Evolutionary conservation across 2,113 vertebrate species (phyloP), one percentile per base, ranked within the genome.

Genomic region (Zapus hudsonius): DNA sequence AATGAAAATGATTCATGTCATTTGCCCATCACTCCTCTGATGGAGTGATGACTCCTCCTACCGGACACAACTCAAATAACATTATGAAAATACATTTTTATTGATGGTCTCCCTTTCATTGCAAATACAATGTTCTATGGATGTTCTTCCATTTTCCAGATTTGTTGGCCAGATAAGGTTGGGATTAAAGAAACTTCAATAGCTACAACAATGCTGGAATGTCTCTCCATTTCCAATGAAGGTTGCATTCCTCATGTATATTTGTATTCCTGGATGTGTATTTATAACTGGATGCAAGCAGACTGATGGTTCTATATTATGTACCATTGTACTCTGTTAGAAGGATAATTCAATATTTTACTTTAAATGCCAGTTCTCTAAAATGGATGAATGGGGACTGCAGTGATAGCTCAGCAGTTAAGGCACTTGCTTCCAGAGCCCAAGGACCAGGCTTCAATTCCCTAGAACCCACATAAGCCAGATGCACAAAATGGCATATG

Each of bases 91-190:
- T 63, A 0, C 89, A 29, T 31, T 42, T 10, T 75, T 86, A 57
- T 57, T 75, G 29, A 31, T 20, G 3, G 4, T 36, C 27, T 22
- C 4, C 0, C 2, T 16, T 33, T 64, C 64, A 11, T 57, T 67
- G 12, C 4, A 25, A 20, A 27, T 63, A 27, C 7, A 7, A 5
- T 8, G 1, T 9, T 7, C 8, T 3, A 29, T 25, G 5, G 3
- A 2, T 89, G n/a, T 0, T 55, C 29, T 23, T 7, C 3, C 10
- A 4, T 40, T 91, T 3, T 47, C n/a, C 20, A 55, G 8, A 5
- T 29, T 31, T 36, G 5, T 61, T 69, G n/a, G 27, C 23, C 29
- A 33, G 0, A 8, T 59, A 27, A 82, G 19, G 11, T 19, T 36
- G 73, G 73, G 3, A 63, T 84, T 87, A 57, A 13, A 63, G 42